Evolutionary conservation across 92 coral and sea anemone species (phyloP).

Genomic region (Porites rus): DNA sequence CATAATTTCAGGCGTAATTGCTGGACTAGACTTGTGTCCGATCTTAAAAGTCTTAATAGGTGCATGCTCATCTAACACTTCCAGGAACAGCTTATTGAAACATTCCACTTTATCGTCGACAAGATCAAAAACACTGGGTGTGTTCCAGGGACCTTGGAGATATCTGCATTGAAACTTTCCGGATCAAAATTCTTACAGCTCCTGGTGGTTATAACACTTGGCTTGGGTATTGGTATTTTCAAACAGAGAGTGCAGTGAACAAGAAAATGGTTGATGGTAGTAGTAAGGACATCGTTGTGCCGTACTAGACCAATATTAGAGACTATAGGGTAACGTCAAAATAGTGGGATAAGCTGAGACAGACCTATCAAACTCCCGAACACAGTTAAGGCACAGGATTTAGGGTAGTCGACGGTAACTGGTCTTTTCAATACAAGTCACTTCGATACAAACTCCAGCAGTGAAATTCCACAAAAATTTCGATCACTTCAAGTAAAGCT

Average conservation of each 20-base stretch:
- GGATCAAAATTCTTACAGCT: conserved; percentile 41
- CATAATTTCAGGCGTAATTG: no score
- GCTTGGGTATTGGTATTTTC: conserved; percentile 35
- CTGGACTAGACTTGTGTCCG: no score
- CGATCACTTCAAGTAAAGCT: no score
- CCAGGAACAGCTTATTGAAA: conserved; percentile 62
- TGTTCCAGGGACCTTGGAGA: conserved; percentile 53
- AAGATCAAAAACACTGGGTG: conserved; percentile 22
- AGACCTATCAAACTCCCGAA: conserved; percentile 26
- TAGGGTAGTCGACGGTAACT: background rate
- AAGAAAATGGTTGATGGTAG: conserved; percentile 60
- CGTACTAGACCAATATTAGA: conserved; percentile 21
- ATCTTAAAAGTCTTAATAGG: conserved; percentile 53
- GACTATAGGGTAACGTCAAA: conserved; percentile 28
- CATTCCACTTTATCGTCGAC: conserved; percentile 56
- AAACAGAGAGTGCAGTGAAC: conserved; percentile 34
- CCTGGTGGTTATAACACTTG: conserved; percentile 37
- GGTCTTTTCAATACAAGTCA: no score
- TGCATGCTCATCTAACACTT: conserved; percentile 58
- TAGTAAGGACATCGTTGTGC: conserved; percentile 31
- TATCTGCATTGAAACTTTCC: conserved; percentile 33
- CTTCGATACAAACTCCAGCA: no score
- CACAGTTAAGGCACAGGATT: conserved; percentile 29
- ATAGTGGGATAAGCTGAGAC: conserved; percentile 26
- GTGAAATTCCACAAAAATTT: no score